Evolutionary conservation across 2,113 vertebrate species (phyloP).

Genomic region (Gopherus evgoodei): DNA sequence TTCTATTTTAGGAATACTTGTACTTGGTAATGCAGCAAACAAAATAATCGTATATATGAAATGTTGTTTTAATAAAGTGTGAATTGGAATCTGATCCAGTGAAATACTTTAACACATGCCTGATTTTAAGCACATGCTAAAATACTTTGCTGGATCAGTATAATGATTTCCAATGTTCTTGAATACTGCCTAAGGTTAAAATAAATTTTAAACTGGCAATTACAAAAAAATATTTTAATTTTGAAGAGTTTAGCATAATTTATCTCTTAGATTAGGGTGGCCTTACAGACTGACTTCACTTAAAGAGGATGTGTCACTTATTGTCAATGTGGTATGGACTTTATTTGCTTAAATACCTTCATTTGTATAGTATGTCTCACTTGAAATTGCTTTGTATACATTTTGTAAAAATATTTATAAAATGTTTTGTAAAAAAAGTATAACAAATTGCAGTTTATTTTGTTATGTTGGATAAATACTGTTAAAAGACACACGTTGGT

Average conservation of each 20-base stretch:
- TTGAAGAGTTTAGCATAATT: slow-evolving; percentile 79
- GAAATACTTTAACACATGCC: slow-evolving; percentile 72
- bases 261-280: slow-evolving; percentile 85
- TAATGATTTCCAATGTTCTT: slow-evolving; percentile 82
- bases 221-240: slow-evolving; percentile 78
- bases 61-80: slow-evolving; percentile 68
- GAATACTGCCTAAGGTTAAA: slow-evolving; percentile 83
- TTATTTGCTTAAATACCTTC: slow-evolving; percentile 88
- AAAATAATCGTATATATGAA: slow-evolving; percentile 73
- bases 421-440: slow-evolving; percentile 90
- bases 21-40: slow-evolving; percentile 75
- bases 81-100: slow-evolving; percentile 73
- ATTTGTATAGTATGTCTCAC: slow-evolving; percentile 91
- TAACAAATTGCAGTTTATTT: slow-evolving; percentile 92
- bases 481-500: slow-evolving; percentile 87
- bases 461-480: slow-evolving; percentile 92
- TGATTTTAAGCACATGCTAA: slow-evolving; percentile 70
- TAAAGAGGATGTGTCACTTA: slow-evolving; percentile 83
- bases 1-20: slow-evolving; percentile 73
- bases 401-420: slow-evolving; percentile 94
- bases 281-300: slow-evolving; percentile 86
- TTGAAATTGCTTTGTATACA: slow-evolving; percentile 94
- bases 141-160: slow-evolving; percentile 75
- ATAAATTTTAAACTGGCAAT: slow-evolving; percentile 84
- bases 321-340: slow-evolving; percentile 85